phyloP scores from a whole-genome alignment of 2,888 invertebrate genomes.

The Formica aserva region DNA sequence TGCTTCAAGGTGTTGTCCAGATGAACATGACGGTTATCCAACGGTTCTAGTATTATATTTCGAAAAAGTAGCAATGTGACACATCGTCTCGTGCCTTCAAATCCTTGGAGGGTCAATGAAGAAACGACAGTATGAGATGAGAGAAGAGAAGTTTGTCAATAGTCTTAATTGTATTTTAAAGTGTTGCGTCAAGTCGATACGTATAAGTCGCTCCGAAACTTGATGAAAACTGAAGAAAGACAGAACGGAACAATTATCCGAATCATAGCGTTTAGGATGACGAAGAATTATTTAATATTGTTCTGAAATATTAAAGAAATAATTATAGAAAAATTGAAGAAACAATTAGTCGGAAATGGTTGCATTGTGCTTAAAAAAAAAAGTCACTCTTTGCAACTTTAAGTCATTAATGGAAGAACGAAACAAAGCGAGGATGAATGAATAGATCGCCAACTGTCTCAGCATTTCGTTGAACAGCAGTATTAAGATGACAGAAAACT shows the following conservation, averaged over 20 bases:
- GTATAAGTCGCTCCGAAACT: background rate
- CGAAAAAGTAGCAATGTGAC: conserved; percentile 33
- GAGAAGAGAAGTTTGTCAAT: conserved; percentile 5
- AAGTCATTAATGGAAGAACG: background rate
- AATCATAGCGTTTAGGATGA: conserved; percentile 2
- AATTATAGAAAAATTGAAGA: conserved; percentile 17
- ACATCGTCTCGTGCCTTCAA: conserved; percentile 47
- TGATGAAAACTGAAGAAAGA: background rate
- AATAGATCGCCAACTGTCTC: background rate
- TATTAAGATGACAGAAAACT: conserved; percentile 24
- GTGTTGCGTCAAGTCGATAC: conserved; percentile 9
- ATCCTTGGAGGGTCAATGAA: conserved; percentile 43
- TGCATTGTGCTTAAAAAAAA: conserved; percentile 3
- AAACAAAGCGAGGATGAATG: background rate
- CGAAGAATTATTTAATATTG: conserved; percentile 28
- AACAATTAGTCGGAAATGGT: conserved; percentile 17
- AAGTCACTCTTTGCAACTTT: conserved; percentile 11
- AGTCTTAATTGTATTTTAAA: conserved; percentile 1
- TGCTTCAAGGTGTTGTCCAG: background rate
- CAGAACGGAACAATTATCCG: conserved; percentile 13
- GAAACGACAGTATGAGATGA: conserved; percentile 23
- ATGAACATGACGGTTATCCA: background rate
- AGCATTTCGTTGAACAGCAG: conserved; percentile 15
- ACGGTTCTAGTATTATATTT: conserved; percentile 31
- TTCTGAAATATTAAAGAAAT: background rate